Percentiles rank a stretch among this genome's conserved stretches.
phyloP scores from a whole-genome alignment of 2,797 vertebrate species.

The Lycodopsis pacificus region DNA sequence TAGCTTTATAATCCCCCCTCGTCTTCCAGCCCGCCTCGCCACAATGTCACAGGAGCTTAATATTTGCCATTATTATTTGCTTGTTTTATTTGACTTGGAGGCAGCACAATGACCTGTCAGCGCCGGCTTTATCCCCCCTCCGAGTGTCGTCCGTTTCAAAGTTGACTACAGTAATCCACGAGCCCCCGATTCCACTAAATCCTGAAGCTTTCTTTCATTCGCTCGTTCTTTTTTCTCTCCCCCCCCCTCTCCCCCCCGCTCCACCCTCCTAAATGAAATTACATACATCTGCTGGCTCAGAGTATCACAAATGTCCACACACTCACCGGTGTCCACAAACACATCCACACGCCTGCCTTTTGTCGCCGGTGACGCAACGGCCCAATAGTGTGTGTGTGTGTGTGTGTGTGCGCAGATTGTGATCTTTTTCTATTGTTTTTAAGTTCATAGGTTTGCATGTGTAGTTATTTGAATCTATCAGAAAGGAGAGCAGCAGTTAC shows the following conservation, averaged over 20 bases:
- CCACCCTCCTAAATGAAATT: slow-evolving; percentile 86
- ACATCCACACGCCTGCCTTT: slow-evolving; percentile 65
- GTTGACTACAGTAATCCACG: slow-evolving; percentile 87
- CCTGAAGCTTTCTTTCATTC: slow-evolving; percentile 82
- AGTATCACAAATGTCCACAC: slow-evolving; percentile 81
- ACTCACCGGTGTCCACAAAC: slow-evolving; percentile 62
- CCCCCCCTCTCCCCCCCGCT: slow-evolving; percentile 12
- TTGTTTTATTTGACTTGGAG: slow-evolving; percentile 88
- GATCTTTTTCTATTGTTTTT: slow-evolving; percentile 8
- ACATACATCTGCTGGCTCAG: slow-evolving; percentile 91
- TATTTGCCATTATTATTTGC: slow-evolving; percentile 89
- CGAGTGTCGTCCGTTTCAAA: slow-evolving; percentile 85
- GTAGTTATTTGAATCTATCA: neutral
- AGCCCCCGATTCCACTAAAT: slow-evolving; percentile 88
- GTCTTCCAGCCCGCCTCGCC: slow-evolving; percentile 81
- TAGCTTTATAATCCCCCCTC: slow-evolving; percentile 83
- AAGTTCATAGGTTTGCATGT: neutral
- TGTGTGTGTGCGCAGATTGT: neutral
- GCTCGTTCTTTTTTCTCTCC: slow-evolving; percentile 27
- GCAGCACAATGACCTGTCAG: slow-evolving; percentile 86
- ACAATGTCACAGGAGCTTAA: slow-evolving; percentile 89
- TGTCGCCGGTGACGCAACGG: slow-evolving; percentile 74
- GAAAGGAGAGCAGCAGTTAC: neutral
- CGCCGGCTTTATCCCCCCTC: slow-evolving; percentile 82
- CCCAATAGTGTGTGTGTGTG: slow-evolving; percentile 28